Evolutionary conservation across 2,888 invertebrate genomes (phyloP).

Genomic region (Clunio marinus): DNA sequence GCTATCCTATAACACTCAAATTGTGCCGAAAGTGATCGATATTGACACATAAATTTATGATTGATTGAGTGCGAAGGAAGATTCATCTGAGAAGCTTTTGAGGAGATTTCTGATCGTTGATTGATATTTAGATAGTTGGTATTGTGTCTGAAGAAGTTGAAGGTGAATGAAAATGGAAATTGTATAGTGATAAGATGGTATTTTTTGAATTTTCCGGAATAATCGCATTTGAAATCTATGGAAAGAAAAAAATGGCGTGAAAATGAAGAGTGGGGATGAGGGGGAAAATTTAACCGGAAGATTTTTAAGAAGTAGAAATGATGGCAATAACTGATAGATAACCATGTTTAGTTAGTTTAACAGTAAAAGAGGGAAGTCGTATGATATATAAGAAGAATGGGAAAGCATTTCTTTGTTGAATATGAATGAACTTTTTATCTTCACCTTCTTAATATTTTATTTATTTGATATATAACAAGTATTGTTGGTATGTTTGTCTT

Average conservation of each 20-base stretch:
- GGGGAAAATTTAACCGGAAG: too few species aligned
- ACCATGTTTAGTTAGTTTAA: too few species aligned
- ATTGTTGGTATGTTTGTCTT: neutral
- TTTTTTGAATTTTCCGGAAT: neutral
- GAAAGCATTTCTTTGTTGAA: neutral
- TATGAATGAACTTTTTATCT: neutral
- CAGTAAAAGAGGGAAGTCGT: neutral
- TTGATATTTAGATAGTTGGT: slow-evolving; percentile 21
- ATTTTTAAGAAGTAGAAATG: too few species aligned
- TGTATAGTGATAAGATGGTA: neutral
- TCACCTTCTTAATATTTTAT: neutral
- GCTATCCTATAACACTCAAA: neutral
- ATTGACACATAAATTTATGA: slow-evolving; percentile 7
- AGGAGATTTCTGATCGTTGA: slow-evolving; percentile 9
- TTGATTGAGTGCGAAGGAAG: slow-evolving; percentile 4
- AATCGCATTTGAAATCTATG: neutral
- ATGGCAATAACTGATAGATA: too few species aligned
- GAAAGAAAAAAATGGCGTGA: neutral
- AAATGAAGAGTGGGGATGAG: neutral
- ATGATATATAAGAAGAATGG: neutral
- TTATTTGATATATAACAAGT: too few species aligned
- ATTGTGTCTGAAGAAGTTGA: slow-evolving; percentile 17
- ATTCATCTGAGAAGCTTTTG: neutral
- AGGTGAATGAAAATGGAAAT: slow-evolving; percentile 31
- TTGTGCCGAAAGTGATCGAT: slow-evolving; percentile 15